phyloP scores from a whole-genome alignment of 2,797 vertebrate genomes.

The Oreonectes daqikongensis region DNA sequence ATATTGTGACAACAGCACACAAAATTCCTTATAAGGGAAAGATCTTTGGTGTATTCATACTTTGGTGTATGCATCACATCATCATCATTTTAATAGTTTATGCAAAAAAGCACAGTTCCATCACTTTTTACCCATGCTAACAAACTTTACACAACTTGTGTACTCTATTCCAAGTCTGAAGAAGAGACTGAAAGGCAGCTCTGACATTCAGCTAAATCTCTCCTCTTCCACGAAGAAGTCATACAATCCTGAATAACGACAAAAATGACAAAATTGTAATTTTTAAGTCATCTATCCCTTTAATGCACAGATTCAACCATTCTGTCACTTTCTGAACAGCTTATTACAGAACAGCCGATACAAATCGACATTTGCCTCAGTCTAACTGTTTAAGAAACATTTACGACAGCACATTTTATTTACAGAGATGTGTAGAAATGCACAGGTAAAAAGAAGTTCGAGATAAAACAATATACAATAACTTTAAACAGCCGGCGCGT shows the following conservation, averaged over 20 bases:
- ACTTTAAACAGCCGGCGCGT: slow-evolving; percentile 29
- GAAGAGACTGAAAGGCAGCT: too few species aligned
- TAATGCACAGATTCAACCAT: neutral
- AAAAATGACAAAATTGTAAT: neutral
- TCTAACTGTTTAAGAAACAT: slow-evolving; percentile 30
- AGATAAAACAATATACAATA: slow-evolving; percentile 25
- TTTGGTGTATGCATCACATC: too few species aligned
- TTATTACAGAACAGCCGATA: slow-evolving; percentile 36
- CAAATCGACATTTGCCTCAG: slow-evolving; percentile 18
- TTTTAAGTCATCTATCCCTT: neutral
- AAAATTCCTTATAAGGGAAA: too few species aligned
- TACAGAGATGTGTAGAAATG: slow-evolving; percentile 38
- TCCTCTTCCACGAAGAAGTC: neutral
- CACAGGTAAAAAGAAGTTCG: slow-evolving; percentile 33
- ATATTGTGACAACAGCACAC: too few species aligned
- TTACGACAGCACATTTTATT: slow-evolving; percentile 33
- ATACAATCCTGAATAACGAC: neutral
- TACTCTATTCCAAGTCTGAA: too few species aligned
- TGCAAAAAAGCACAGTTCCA: too few species aligned
- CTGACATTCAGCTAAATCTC: too few species aligned
- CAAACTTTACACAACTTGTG: too few species aligned
- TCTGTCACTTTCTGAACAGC: slow-evolving; percentile 6
- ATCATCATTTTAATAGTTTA: too few species aligned
- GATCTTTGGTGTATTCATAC: too few species aligned
- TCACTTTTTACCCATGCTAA: too few species aligned